These are phyloP conservation scores for Tiliqua scincoides DNA, from an alignment of 2,113 vertebrate species.

Conservation along the genomic window DNA sequence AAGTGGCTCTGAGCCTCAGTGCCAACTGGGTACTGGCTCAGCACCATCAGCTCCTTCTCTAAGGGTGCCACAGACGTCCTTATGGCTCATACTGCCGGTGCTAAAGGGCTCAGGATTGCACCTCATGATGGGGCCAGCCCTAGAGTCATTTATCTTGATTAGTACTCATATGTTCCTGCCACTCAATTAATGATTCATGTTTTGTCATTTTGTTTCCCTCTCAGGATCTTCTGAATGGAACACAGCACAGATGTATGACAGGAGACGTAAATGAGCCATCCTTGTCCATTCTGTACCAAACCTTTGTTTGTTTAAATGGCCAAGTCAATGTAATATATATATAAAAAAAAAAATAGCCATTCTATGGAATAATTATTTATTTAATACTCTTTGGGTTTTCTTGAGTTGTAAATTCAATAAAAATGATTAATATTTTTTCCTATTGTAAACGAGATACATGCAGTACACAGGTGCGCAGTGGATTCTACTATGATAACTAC, in stretches of 20 bases:
- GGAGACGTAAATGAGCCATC: conserved; percentile 81
- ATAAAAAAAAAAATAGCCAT: conserved; percentile 60
- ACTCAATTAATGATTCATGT: background rate
- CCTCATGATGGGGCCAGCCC: too few species aligned
- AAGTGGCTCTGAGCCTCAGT: too few species aligned
- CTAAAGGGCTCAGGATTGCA: too few species aligned
- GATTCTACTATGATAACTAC: conserved; percentile 47
- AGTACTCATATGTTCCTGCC: background rate
- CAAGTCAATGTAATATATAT: conserved; percentile 70
- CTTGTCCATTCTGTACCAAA: conserved; percentile 50
- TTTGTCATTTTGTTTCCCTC: conserved; percentile 32
- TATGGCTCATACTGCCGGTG: too few species aligned
- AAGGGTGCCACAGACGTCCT: too few species aligned
- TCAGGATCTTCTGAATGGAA: conserved; percentile 88
- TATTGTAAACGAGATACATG: conserved; percentile 71
- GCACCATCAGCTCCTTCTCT: too few species aligned
- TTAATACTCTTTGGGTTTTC: conserved; percentile 69
- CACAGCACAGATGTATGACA: conserved; percentile 83
- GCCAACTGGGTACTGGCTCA: too few species aligned
- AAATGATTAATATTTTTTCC: conserved; percentile 76
- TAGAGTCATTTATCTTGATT: background rate
- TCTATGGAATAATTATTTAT: conserved; percentile 77
- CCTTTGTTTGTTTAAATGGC: conserved; percentile 64
- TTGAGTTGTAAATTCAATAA: conserved; percentile 78
- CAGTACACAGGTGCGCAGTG: conserved; percentile 58